Conservation (phyloP, 2,888 invertebrate species). For the Ashinkailepas kermadecensis region DNA sequence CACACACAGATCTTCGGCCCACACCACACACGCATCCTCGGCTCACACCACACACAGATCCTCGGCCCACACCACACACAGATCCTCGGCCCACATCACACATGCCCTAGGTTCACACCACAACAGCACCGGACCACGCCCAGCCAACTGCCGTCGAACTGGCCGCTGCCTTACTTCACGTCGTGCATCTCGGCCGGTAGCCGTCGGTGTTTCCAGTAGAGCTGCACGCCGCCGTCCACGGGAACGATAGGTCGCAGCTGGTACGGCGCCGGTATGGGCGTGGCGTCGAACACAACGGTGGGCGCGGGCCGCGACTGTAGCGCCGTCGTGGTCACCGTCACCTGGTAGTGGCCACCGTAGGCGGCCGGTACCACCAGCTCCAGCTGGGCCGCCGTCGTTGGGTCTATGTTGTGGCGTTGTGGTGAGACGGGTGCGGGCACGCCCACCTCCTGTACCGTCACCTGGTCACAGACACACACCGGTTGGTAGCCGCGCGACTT, state of each 20-base stretch:
- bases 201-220: constrained; percentile 55
- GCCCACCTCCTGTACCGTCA: not conserved
- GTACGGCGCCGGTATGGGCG: constrained; percentile 54
- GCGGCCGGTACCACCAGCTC: constrained; percentile 30
- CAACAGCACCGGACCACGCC: no score
- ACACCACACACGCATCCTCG: no score
- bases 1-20: no score
- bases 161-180: constrained; percentile 26
- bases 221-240: constrained; percentile 52
- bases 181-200: constrained; percentile 34
- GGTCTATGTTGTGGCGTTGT: no score
- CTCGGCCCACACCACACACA: no score
- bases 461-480: not conserved
- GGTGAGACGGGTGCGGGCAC: not conserved
- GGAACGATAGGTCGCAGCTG: constrained; percentile 44
- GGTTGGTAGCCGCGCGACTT: no score
- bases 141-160: not conserved
- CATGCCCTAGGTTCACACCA: no score
- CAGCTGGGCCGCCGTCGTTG: not conserved
- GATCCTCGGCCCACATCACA: no score
- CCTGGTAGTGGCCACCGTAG: constrained; percentile 38
- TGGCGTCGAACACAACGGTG: constrained; percentile 49
- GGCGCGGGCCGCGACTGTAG: constrained; percentile 44
- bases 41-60: no score
- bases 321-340: constrained; percentile 48